A percentile compares a stretch with the other conserved stretches of the same genome.
Evolutionary conservation across 2,888 invertebrate genomes (phyloP).

Genomic region (Bibio marci): DNA sequence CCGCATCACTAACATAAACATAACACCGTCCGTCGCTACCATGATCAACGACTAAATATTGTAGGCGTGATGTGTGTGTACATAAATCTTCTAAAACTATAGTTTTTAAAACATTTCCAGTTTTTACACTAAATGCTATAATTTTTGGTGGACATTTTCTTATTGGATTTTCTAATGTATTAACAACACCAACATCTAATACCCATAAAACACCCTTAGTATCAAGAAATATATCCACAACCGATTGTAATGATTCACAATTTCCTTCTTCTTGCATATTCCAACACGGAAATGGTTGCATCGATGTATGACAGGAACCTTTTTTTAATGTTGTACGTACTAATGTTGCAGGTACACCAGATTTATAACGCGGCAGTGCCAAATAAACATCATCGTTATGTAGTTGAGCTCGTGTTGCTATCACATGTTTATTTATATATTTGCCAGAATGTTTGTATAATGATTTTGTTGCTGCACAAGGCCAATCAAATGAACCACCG

Average conservation of each 20-base stretch:
- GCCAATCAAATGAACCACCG: slow-evolving; percentile 32
- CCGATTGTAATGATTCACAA: slow-evolving; percentile 47
- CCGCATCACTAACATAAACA: slow-evolving; percentile 49
- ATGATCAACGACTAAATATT: slow-evolving; percentile 52
- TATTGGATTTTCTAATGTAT: slow-evolving; percentile 44
- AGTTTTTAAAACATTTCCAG: slow-evolving; percentile 41
- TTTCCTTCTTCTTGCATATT: slow-evolving; percentile 44
- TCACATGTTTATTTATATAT: slow-evolving; percentile 38
- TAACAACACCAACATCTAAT: slow-evolving; percentile 51
- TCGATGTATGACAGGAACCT: slow-evolving; percentile 30
- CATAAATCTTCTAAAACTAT: slow-evolving; percentile 42
- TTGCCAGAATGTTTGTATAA: slow-evolving; percentile 39
- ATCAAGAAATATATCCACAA: slow-evolving; percentile 46
- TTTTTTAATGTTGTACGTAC: slow-evolving; percentile 34
- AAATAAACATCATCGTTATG: slow-evolving; percentile 35
- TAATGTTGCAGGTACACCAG: slow-evolving; percentile 48
- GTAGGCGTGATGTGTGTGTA: slow-evolving; percentile 41
- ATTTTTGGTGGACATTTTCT: slow-evolving; percentile 52
- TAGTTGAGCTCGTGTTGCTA: slow-evolving; percentile 40
- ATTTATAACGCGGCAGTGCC: slow-evolving; percentile 39
- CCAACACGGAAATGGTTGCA: slow-evolving; percentile 46
- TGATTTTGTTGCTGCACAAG: slow-evolving; percentile 33
- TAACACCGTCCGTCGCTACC: slow-evolving; percentile 40
- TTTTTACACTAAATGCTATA: slow-evolving; percentile 39
- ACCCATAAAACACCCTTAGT: slow-evolving; percentile 53